These are phyloP conservation scores for Carlito syrichta DNA, from an alignment of 2,113 vertebrate species.

Conservation along the genomic window DNA sequence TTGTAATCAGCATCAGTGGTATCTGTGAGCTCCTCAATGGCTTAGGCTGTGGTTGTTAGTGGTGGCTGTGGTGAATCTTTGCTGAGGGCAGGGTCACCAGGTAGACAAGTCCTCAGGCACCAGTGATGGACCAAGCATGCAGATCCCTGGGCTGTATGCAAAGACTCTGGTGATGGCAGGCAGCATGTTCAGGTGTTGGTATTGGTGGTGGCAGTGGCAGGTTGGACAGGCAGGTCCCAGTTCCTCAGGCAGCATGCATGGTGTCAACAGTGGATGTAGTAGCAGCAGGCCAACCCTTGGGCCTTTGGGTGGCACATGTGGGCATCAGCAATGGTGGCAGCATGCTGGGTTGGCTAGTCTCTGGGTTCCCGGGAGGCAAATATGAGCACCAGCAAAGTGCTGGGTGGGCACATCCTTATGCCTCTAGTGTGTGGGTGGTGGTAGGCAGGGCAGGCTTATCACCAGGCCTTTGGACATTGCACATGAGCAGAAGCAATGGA, in stretches of 20 bases:
- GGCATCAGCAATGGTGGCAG: neutral
- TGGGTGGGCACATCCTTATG: neutral
- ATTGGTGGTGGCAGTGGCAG: neutral
- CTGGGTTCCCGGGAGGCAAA: neutral
- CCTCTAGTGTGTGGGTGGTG: neutral
- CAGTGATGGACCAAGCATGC: no score
- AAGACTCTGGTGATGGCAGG: neutral
- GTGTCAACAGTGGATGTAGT: neutral
- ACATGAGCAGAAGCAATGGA: neutral
- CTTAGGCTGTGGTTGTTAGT: neutral
- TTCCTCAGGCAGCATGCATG: neutral
- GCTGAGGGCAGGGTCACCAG: no score
- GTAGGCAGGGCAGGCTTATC: neutral
- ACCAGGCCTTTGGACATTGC: neutral
- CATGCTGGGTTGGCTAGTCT: neutral
- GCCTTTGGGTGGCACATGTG: neutral
- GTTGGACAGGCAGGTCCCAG: neutral
- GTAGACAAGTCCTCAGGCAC: neutral
- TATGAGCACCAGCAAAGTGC: neutral
- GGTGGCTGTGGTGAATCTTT: no score
- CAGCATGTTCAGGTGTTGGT: neutral
- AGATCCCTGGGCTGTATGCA: neutral
- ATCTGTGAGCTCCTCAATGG: neutral
- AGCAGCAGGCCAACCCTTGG: neutral
- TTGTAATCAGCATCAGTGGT: neutral